Conservation (phyloP, 2,113 vertebrate species). For the Fregata magnificens region DNA sequence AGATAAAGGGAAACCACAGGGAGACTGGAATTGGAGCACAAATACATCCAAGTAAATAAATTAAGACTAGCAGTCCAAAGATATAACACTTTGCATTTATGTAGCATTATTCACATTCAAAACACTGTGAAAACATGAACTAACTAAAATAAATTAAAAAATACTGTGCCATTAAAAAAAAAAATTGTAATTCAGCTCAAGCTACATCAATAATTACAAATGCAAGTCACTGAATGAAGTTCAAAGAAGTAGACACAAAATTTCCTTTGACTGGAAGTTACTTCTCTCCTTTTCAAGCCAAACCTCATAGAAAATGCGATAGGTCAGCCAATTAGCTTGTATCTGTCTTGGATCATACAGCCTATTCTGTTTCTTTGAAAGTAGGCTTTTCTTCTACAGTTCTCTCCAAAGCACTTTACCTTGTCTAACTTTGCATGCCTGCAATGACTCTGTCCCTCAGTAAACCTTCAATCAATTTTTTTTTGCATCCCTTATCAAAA, state of each 20-base stretch:
- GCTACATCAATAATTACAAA: background rate
- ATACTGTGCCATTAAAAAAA: background rate
- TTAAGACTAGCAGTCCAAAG: background rate
- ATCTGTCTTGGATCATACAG: background rate
- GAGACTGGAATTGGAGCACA: background rate
- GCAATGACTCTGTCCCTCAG: background rate
- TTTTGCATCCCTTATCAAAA: background rate
- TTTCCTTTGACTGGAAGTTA: background rate
- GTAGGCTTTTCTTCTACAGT: background rate
- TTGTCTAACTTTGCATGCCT: background rate
- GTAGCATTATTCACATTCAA: background rate
- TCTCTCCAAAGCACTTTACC: background rate
- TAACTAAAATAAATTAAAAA: background rate
- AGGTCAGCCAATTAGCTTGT: background rate
- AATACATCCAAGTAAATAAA: background rate
- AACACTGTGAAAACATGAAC: background rate
- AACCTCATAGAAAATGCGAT: background rate
- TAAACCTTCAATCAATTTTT: background rate
- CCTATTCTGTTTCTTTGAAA: background rate
- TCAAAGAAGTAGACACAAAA: background rate
- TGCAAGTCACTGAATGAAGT: background rate
- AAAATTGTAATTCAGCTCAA: background rate
- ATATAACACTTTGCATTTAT: background rate
- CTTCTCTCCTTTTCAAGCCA: background rate
- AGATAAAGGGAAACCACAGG: background rate